These are phyloP conservation scores for Adoxophyes honmai DNA, from an alignment of 1,140 invertebrate species.

Conservation along the genomic window DNA sequence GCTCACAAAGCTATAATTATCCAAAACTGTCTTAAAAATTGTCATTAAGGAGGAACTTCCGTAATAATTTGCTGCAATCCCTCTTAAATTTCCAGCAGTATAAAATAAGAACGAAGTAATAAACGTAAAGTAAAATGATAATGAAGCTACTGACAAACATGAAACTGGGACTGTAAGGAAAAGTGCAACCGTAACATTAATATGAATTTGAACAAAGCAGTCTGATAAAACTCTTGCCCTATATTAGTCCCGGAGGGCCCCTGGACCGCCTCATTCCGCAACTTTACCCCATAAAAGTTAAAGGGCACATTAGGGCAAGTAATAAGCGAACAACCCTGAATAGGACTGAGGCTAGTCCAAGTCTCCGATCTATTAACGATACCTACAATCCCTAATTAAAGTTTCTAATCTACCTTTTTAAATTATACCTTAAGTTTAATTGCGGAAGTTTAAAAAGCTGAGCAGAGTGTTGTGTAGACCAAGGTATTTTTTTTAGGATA, in stretches of 20 bases:
- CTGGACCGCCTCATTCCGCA: conserved; percentile 43
- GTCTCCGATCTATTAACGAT: conserved; percentile 34
- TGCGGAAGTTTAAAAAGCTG: too few species aligned
- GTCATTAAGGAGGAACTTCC: too few species aligned
- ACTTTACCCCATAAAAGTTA: conserved; percentile 66
- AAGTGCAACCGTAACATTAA: conserved; percentile 33
- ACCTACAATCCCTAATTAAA: conserved; percentile 7
- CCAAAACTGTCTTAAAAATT: too few species aligned
- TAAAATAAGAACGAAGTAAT: background rate
- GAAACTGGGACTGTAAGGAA: background rate
- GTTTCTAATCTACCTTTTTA: background rate
- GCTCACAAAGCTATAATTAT: too few species aligned
- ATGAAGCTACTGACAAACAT: too few species aligned
- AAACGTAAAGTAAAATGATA: background rate
- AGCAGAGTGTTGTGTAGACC: too few species aligned
- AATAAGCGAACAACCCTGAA: conserved; percentile 63
- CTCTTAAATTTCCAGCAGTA: too few species aligned
- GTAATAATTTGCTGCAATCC: too few species aligned
- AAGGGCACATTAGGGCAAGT: conserved; percentile 66
- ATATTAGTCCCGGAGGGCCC: conserved; percentile 48
- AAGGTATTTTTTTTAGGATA: too few species aligned
- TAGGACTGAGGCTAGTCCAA: conserved; percentile 34
- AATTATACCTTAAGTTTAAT: background rate
- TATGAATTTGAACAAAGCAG: conserved; percentile 42
- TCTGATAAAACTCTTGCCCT: conserved; percentile 56